Evolutionary conservation across 2,888 invertebrate species (phyloP).

Genomic region (Epirrhoe alternata): DNA sequence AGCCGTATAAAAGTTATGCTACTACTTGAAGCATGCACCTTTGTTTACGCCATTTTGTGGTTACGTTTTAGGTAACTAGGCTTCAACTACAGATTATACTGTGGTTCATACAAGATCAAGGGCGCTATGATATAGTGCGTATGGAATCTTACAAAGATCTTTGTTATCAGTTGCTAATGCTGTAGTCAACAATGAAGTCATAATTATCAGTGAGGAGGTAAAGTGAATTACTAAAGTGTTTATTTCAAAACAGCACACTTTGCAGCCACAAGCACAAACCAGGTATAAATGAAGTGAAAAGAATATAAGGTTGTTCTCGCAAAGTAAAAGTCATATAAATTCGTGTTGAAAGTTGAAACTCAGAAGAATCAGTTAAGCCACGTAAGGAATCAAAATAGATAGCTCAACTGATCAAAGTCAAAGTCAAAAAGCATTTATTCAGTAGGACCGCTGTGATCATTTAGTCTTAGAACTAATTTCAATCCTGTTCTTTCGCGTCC

Average conservation of each 20-base stretch:
- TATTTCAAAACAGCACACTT: too few relatives aligned
- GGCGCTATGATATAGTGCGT: not conserved
- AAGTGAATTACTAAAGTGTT: too few relatives aligned
- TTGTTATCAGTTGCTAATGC: not conserved
- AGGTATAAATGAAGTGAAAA: not conserved
- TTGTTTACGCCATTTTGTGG: not conserved
- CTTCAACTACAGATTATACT: not conserved
- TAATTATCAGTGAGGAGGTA: not conserved
- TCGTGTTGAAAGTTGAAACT: too few relatives aligned
- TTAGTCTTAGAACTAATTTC: too few relatives aligned
- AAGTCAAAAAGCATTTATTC: too few relatives aligned
- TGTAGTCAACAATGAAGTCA: not conserved
- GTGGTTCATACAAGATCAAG: constrained; percentile 1
- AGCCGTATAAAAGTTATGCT: not conserved
- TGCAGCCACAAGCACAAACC: too few relatives aligned
- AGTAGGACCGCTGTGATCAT: too few relatives aligned
- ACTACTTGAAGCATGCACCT: not conserved
- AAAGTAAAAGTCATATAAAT: too few relatives aligned
- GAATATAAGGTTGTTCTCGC: not conserved
- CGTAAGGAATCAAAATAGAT: too few relatives aligned
- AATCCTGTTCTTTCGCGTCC: too few relatives aligned
- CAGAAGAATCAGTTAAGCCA: too few relatives aligned
- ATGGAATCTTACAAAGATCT: not conserved
- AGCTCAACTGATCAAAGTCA: too few relatives aligned
- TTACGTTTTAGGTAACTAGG: not conserved